Evolutionary conservation across 2,797 vertebrate species (phyloP).

Genomic region (Tolypeutes matacus): DNA sequence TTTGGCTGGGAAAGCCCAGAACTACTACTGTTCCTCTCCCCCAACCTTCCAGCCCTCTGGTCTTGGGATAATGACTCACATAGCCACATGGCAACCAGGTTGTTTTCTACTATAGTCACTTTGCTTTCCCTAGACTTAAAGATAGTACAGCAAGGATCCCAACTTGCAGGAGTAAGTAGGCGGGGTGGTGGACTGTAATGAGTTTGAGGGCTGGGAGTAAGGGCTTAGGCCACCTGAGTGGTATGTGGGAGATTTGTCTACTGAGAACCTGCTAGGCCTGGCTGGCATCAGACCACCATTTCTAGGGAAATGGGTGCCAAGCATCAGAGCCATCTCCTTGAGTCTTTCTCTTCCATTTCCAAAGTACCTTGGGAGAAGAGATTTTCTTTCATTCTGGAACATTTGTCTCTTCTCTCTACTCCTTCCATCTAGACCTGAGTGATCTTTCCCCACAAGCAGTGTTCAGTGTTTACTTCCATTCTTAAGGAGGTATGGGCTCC

Average conservation of each 20-base stretch:
- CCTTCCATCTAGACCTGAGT: neutral
- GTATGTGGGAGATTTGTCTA: neutral
- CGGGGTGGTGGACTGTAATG: neutral
- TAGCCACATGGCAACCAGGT: neutral
- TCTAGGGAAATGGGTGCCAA: neutral
- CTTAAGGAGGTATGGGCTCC: neutral
- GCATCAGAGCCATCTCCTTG: neutral
- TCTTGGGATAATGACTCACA: neutral
- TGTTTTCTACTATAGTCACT: neutral
- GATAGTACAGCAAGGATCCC: neutral
- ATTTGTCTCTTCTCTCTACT: neutral
- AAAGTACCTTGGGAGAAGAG: neutral
- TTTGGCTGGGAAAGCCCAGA: neutral
- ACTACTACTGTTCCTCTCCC: neutral
- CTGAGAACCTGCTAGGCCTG: neutral
- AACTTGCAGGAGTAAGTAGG: neutral
- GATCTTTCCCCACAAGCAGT: neutral
- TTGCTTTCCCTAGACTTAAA: constrained; percentile 28
- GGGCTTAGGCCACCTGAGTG: neutral
- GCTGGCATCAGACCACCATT: neutral
- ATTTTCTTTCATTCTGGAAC: neutral
- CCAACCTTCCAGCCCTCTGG: neutral
- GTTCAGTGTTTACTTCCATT: neutral
- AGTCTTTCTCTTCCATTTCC: neutral
- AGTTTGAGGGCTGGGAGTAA: neutral